Base-by-base conservation (phyloP, 2,888 invertebrate genomes). In the Cheilosia urbana region DNA sequence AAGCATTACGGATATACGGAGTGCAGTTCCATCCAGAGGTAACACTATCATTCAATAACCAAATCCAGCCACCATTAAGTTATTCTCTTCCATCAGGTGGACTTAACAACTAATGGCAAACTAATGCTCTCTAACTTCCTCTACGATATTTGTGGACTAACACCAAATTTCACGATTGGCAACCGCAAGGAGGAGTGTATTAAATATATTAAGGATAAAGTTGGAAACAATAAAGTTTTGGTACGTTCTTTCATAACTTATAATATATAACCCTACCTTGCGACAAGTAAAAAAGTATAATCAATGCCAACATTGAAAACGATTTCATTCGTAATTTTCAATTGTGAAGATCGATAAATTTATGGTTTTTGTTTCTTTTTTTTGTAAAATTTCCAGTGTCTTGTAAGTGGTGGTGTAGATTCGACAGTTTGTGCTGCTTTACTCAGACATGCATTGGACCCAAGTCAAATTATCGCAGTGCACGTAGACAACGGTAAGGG, bases 21-120 rank as follows among this genome's bases (percentile, higher is more conserved):
- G 96, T 99, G 85, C 99, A 99, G 93, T 99, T 99, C 93, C 99
- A 99, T 93, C 99, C 99, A 0, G 99, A 99, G 94, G 98, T 96
- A 87, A 87, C 80, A 49, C 6, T 13, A 0, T 13, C 11, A 17
- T 13, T 11, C 66, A 72, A n/a, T 37, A 24, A 27, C 24, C 1
- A 19, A 53, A 65, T n/a, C 13, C 37, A 27, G n/a, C 4, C 37
- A 45, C 7, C 19, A 45, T 19, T 15, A 71, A 40, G 19, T 69
- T 71, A 37, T 79, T 63, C 53, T 19, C 37, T 58, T 37, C 45
- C 51, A 60, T 53, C 15, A 96, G 94, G 97, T 99, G 88, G 99
- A 99, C 92, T 95, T 99, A 89, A 98, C 99, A 0, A 94, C 95
- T 15, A 96, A 98, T 91, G 99, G 99, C 83, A 96, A 96, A 92